Evolutionary conservation across 2,888 invertebrate species (phyloP), one percentile per base, ranked within the genome.

Genomic region (Clistopyga incitator): DNA sequence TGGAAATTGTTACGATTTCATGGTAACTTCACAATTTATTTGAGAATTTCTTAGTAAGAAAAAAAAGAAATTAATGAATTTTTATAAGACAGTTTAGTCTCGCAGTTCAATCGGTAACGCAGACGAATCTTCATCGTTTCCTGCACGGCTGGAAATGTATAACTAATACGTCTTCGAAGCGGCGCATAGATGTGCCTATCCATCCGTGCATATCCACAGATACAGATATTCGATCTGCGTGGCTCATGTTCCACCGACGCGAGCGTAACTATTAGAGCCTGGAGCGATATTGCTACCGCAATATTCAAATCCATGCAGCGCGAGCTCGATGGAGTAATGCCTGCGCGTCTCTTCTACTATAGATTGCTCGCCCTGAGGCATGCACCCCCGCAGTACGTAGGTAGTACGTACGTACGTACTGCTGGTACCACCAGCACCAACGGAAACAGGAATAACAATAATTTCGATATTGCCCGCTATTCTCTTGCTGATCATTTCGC

Each of bases 401-500:
- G 50, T 76, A 68, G 45, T 64, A 72, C 50, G 72, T 70, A 72
- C 50, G 72, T 70, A 71, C 72, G 59, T 76, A 71, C 80, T 74
- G 59, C 87, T 61, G 77, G 61, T 47, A 78, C 72, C 64, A 74
- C 65, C 82, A 70, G 74, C 52, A 70, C 67, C 42, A 70, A 75
- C 78, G 64, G 70, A 61, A 84, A 23, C 84, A 64, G 90, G 90
- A 91, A 91, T 92, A 91, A 91, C 92, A 92, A 93, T 92, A 92
- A 92, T 92, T 92, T 89, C 91, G 89, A 92, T 92, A 92, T 92
- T 92, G 92, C 92, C 92, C 90, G 87, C 91, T 88, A 89, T 90
- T 90, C 88, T 84, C 78, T 80, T 84, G 90, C 89, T 92, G 92
- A 92, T 92, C 91, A 92, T 91, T 90, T 89, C 88, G 88, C 91